A percentile compares a stretch with the other conserved stretches of the same genome.
These are phyloP conservation scores for Melangyna quadrimaculata DNA, from an alignment of 2,888 invertebrate genomes.

Conservation along the genomic window DNA sequence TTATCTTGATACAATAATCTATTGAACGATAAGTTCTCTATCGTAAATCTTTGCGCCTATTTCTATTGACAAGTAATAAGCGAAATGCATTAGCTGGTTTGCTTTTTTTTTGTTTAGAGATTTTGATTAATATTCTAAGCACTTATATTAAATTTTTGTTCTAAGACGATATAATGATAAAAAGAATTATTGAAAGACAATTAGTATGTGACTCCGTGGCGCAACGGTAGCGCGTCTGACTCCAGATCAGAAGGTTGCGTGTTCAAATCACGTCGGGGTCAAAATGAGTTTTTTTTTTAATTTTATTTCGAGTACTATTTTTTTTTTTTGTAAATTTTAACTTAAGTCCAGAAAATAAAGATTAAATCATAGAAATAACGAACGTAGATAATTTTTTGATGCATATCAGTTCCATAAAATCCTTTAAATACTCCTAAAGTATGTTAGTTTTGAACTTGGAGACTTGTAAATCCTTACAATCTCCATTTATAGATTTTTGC, in stretches of 20 bases:
- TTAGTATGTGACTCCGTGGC: slow-evolving; percentile 46
- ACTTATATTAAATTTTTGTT: neutral
- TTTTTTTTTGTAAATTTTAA: no score
- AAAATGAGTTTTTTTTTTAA: neutral
- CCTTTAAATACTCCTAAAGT: no score
- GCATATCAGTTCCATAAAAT: no score
- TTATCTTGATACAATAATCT: slow-evolving; percentile 12
- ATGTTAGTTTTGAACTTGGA: no score
- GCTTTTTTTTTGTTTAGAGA: neutral
- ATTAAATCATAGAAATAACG: no score
- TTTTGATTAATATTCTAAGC: neutral
- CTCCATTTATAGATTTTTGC: no score
- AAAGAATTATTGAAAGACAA: neutral
- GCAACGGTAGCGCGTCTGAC: slow-evolving; percentile 71
- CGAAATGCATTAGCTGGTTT: neutral
- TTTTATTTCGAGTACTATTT: neutral
- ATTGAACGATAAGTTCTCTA: slow-evolving; percentile 1
- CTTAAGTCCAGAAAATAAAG: no score
- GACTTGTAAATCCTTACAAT: no score
- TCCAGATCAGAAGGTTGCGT: slow-evolving; percentile 70
- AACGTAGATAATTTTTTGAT: no score
- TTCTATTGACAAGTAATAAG: neutral
- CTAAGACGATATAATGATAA: neutral
- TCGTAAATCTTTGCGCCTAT: neutral
- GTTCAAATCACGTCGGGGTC: slow-evolving; percentile 71